phyloP scores from a whole-genome alignment of 2,113 vertebrate species.

The Prunella himalayana region DNA sequence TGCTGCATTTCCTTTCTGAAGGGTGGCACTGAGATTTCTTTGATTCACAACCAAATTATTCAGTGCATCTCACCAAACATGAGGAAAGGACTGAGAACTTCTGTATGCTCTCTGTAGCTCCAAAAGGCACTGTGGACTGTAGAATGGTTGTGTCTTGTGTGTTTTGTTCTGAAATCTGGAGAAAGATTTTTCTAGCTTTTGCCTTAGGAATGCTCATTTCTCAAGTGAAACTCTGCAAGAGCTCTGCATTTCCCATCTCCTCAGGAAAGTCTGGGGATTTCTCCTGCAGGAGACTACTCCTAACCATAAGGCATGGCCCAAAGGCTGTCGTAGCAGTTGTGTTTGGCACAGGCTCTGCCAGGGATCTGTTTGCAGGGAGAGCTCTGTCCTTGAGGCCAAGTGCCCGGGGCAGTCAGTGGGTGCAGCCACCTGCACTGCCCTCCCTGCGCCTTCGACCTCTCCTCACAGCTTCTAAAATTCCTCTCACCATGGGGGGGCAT shows the following conservation, averaged over 20 bases:
- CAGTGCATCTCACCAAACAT: background rate
- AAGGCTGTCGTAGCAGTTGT: background rate
- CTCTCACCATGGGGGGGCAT: background rate
- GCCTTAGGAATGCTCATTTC: background rate
- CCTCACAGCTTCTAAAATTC: constrained; percentile 32
- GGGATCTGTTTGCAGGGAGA: background rate
- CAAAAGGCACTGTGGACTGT: background rate
- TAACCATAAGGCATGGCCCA: background rate
- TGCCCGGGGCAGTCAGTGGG: background rate
- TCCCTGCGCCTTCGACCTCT: background rate
- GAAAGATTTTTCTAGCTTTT: background rate
- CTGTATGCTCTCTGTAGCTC: background rate
- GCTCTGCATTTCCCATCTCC: background rate
- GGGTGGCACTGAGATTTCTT: background rate
- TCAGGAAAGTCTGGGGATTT: background rate
- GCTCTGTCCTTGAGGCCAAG: background rate
- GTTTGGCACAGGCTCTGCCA: background rate
- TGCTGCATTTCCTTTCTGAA: background rate
- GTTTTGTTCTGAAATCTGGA: background rate
- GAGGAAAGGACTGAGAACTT: background rate
- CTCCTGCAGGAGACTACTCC: background rate
- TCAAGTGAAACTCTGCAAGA: background rate
- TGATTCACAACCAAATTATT: background rate
- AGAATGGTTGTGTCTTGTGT: background rate
- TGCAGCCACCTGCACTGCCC: background rate